Evolutionary conservation across 2,888 invertebrate genomes (phyloP).

Genomic region (Andrena bucephala): DNA sequence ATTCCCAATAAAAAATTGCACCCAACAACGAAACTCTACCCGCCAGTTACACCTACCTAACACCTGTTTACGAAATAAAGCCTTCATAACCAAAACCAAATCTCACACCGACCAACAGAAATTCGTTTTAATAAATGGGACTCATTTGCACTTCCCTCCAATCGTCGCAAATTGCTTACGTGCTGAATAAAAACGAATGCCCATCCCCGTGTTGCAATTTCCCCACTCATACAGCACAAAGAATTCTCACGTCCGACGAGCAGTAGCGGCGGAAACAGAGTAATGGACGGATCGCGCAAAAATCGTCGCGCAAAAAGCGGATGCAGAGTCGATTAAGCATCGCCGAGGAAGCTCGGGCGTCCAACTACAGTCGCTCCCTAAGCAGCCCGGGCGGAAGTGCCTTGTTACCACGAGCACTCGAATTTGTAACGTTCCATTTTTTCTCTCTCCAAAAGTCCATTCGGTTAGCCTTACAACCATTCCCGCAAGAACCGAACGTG

Average conservation of each 20-base stretch:
- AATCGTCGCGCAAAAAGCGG: background rate
- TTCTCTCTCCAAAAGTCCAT: constrained; percentile 42
- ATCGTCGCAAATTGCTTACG: too few species aligned
- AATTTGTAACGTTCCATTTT: constrained; percentile 41
- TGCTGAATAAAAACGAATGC: too few species aligned
- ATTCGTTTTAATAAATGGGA: too few species aligned
- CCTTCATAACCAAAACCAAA: too few species aligned
- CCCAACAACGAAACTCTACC: too few species aligned
- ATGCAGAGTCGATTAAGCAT: constrained; percentile 25
- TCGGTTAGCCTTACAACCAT: constrained; percentile 52
- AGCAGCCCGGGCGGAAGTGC: constrained; percentile 20
- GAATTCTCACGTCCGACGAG: background rate
- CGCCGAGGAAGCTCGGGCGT: constrained; percentile 2
- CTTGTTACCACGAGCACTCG: constrained; percentile 15
- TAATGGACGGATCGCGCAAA: background rate
- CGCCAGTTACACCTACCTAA: too few species aligned
- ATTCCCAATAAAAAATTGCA: too few species aligned
- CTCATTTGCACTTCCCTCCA: too few species aligned
- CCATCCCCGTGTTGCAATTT: too few species aligned
- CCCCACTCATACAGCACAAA: too few species aligned
- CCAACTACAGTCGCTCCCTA: constrained; percentile 5
- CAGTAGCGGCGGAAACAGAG: background rate
- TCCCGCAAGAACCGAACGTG: constrained; percentile 54
- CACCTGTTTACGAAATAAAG: too few species aligned
- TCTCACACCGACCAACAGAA: too few species aligned